Evolutionary conservation across 2,888 invertebrate genomes (phyloP), one percentile per base, ranked within the genome.

Genomic region (Digitonthophagus gazella): DNA sequence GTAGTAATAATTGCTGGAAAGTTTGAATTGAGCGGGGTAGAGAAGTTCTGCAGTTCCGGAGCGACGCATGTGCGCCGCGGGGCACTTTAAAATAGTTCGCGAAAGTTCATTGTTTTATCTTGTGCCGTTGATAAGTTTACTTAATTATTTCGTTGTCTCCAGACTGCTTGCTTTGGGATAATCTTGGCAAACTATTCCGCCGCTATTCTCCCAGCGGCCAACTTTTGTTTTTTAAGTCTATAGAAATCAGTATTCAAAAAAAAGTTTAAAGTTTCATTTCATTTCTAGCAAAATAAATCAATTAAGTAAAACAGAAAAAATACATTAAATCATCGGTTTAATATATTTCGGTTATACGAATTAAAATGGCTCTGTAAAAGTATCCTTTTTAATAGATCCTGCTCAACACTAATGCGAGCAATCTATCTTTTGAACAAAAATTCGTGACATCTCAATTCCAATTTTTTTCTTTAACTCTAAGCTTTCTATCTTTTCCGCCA

Each of bases 1-100:
- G 61, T 61, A 61, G 61, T 61, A 61, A 61, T 61, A 61, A 61
- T 61, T 61, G 61, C 61, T 18, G 61, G 61, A 61, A 44, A 61
- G 61, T 61, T 61, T 61, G 61, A 61, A 61, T 61, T 61, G 61
- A 61, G 57, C 16, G 57, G 15, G 15, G 14, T 16, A 16, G 61
- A 20, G 20, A 20, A 19, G 61, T 19, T 18, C 20, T 61, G 61
- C 18, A 61, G 19, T 61, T 61, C 18, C 19, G 61, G 18, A 18
- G 5, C 61, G 61, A 61, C 61, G 15, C 61, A 20, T 20, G 61
- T 20, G 61, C 14, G n/a, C 58, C 61, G 61, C 5, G 61, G 61
- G 20, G 61, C 61, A 61, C 61, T 61, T 61, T 61, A 61, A 44
- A 61, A 61, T 61, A 61, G 61, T 61, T 61, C 20, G 19, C 18